A percentile compares a stretch with the other conserved stretches of the same genome.
Evolutionary conservation across 1,140 invertebrate species (phyloP).

Genomic region (Vollenhovia emeryi): DNA sequence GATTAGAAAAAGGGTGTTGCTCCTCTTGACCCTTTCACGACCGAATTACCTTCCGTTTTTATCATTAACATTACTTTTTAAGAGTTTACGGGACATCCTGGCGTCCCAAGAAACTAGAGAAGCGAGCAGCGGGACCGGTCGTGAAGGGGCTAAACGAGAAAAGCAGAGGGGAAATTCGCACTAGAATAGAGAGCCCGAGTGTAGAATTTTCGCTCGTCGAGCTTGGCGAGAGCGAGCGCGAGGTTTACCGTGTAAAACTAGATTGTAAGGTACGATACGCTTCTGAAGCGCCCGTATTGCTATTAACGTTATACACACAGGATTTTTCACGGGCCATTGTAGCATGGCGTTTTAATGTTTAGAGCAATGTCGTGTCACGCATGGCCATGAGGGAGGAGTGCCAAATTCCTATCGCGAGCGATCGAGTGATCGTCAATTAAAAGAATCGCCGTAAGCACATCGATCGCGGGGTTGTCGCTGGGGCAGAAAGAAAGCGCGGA

Average conservation of each 20-base stretch:
- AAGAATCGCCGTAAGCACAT: neutral
- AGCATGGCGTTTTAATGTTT: slow-evolving; percentile 44
- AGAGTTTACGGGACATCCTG: too few species aligned
- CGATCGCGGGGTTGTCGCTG: neutral
- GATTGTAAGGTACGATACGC: slow-evolving; percentile 55
- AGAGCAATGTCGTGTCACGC: neutral
- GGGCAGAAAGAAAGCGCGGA: neutral
- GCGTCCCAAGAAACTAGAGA: too few species aligned
- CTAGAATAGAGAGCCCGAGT: slow-evolving; percentile 21
- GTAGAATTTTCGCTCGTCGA: slow-evolving; percentile 31
- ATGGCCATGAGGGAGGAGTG: slow-evolving; percentile 49
- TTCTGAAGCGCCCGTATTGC: slow-evolving; percentile 57
- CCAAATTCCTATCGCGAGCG: slow-evolving; percentile 55
- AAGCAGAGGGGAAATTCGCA: too few species aligned
- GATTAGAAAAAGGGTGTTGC: neutral
- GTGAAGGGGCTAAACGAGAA: too few species aligned
- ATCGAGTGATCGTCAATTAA: slow-evolving; percentile 60
- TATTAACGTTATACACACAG: slow-evolving; percentile 33
- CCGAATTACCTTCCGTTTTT: too few species aligned
- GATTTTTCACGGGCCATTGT: slow-evolving; percentile 28
- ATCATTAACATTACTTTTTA: too few species aligned
- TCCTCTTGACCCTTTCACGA: too few species aligned
- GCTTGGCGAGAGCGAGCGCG: neutral
- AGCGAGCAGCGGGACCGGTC: too few species aligned
- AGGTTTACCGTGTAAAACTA: slow-evolving; percentile 11